A percentile compares a stretch with the other conserved stretches of the same genome.
Conservation (phyloP, 2,888 invertebrate species). For the Malacosoma neustria region DNA sequence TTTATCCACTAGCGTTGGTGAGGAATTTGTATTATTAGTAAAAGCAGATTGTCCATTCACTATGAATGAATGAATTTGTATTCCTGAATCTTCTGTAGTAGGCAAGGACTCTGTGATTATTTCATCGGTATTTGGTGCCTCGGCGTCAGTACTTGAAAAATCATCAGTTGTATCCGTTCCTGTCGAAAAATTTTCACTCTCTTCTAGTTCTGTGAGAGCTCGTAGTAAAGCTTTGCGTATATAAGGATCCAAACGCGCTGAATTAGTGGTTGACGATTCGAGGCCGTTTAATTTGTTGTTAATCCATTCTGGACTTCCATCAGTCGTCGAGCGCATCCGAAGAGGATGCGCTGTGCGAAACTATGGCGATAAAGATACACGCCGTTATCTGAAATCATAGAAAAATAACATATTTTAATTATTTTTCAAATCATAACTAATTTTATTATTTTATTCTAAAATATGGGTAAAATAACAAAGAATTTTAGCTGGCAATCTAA, state of each 20-base stretch:
- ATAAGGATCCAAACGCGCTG: constrained; percentile 81
- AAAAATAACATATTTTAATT: constrained; percentile 16
- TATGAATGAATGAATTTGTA: constrained; percentile 75
- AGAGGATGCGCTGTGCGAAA: constrained; percentile 31
- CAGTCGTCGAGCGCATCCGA: constrained; percentile 43
- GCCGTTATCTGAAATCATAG: constrained; percentile 44
- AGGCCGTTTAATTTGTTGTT: constrained; percentile 58
- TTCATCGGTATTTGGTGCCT: constrained; percentile 43
- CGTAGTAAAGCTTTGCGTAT: constrained; percentile 83
- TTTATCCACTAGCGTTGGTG: constrained; percentile 46
- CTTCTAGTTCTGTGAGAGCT: constrained; percentile 85
- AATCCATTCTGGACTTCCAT: constrained; percentile 13
- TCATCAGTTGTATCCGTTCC: constrained; percentile 47
- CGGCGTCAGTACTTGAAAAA: constrained; percentile 40
- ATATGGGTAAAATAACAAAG: too few species aligned
- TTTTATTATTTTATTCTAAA: too few species aligned
- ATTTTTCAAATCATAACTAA: too few species aligned
- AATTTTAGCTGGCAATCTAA: too few species aligned
- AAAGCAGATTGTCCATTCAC: constrained; percentile 65
- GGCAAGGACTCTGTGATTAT: constrained; percentile 39
- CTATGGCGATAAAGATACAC: constrained; percentile 34
- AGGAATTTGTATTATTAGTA: constrained; percentile 36
- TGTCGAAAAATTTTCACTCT: constrained; percentile 63
- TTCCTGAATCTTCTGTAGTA: constrained; percentile 29
- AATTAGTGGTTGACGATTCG: constrained; percentile 60